Evolutionary conservation across 37 sponge, comb jelly and placozoan genomes (phyloP).

Genomic region (Ianthella basta): DNA sequence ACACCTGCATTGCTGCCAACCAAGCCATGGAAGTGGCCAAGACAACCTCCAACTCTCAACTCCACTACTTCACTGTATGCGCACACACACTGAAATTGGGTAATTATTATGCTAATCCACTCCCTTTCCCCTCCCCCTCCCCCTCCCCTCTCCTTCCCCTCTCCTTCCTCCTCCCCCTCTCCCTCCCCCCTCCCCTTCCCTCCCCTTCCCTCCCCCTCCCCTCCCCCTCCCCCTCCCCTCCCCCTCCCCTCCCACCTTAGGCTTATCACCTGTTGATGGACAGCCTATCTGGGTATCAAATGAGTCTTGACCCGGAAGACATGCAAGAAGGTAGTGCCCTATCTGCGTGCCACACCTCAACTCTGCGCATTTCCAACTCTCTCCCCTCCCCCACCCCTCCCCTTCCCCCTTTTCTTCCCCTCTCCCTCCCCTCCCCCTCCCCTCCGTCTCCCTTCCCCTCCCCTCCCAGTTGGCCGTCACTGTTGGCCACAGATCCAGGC

Average conservation of each 20-base stretch:
- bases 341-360: neutral
- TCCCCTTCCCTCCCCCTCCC: neutral
- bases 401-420: no score
- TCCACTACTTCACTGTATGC: neutral
- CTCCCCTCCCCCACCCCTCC: neutral
- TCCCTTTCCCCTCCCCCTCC: no score
- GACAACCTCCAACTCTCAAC: neutral
- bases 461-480: no score
- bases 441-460: no score
- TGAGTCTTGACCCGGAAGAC: neutral
- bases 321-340: neutral
- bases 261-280: neutral
- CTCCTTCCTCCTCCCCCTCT: no score
- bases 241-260: neutral
- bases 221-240: neutral
- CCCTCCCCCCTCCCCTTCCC: no score
- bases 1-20: neutral
- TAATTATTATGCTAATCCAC: no score
- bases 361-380: neutral
- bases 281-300: neutral
- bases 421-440: no score
- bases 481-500: no score
- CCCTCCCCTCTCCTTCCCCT: no score
- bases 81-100: no score
- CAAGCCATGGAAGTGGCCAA: neutral